Evolutionary conservation across 2,888 invertebrate genomes (phyloP).

Genomic region (Drosophila quinaria): DNA sequence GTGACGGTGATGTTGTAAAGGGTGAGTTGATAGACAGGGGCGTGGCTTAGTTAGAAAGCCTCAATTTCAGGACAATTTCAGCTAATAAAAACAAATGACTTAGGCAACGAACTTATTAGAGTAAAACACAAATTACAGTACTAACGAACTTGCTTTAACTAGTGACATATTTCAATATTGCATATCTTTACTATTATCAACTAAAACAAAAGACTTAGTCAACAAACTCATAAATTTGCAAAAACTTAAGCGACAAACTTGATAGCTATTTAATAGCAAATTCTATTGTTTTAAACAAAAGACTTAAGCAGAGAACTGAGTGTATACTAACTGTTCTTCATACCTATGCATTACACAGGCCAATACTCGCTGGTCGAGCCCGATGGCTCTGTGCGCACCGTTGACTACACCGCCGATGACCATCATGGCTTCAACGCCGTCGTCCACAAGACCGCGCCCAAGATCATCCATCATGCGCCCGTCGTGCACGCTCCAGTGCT

Average conservation of each 20-base stretch:
- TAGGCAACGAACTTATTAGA: conserved; percentile 32
- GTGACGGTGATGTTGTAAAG: conserved; percentile 91
- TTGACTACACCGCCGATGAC: conserved; percentile 90
- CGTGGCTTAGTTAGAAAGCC: conserved; percentile 1
- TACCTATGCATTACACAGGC: conserved; percentile 84
- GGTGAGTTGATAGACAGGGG: conserved; percentile 50
- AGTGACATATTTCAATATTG: background rate
- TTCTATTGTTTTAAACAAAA: conserved; percentile 33
- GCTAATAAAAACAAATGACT: conserved; percentile 50
- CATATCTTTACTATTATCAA: background rate
- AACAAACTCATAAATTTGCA: background rate
- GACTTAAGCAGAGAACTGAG: conserved; percentile 60
- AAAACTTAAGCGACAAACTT: conserved; percentile 2
- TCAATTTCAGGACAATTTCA: background rate
- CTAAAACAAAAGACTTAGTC: conserved; percentile 5
- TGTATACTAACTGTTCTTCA: background rate
- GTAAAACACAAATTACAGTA: background rate
- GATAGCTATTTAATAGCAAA: background rate
- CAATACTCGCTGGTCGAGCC: conserved; percentile 87
- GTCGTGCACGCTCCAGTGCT: conserved; percentile 84
- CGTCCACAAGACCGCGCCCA: conserved; percentile 89
- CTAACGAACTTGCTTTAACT: too few relatives aligned
- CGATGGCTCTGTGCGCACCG: conserved; percentile 86
- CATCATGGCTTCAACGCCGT: conserved; percentile 91
- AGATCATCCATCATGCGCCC: conserved; percentile 83